phyloP scores from a whole-genome alignment of 64 coral and sea anemone species.

The Acropora yongei region DNA sequence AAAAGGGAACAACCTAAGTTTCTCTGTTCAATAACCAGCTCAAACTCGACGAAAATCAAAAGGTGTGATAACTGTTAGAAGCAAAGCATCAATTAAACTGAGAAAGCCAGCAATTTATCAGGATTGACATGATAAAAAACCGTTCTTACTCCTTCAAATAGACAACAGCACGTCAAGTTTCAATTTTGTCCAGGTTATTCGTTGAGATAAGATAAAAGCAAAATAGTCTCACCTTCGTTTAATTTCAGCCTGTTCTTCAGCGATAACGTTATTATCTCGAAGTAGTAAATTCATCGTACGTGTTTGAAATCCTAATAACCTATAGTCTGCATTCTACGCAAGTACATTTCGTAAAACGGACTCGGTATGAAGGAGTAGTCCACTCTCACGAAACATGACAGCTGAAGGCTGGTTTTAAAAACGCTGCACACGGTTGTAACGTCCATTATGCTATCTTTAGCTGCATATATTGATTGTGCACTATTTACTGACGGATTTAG shows the following conservation, averaged over 20 bases:
- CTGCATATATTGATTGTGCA: neutral
- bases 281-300: neutral
- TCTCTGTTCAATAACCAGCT: too few species aligned
- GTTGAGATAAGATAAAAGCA: conserved; percentile 15
- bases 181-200: neutral
- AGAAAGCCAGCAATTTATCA: too few species aligned
- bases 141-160: too few species aligned
- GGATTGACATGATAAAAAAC: too few species aligned
- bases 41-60: too few species aligned
- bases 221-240: neutral
- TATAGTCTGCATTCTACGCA: too few species aligned
- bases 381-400: neutral
- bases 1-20: too few species aligned
- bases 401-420: neutral
- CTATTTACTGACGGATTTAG: neutral
- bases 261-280: conserved; percentile 13
- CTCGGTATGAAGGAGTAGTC: neutral
- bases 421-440: neutral
- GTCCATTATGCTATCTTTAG: neutral
- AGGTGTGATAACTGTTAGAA: too few species aligned
- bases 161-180: neutral
- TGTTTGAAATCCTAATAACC: neutral
- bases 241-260: neutral
- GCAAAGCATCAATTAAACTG: too few species aligned
- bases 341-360: neutral